Evolutionary conservation across 1,140 invertebrate species (phyloP), one percentile per base, ranked within the genome.

Genomic region (Heliconius himera): DNA sequence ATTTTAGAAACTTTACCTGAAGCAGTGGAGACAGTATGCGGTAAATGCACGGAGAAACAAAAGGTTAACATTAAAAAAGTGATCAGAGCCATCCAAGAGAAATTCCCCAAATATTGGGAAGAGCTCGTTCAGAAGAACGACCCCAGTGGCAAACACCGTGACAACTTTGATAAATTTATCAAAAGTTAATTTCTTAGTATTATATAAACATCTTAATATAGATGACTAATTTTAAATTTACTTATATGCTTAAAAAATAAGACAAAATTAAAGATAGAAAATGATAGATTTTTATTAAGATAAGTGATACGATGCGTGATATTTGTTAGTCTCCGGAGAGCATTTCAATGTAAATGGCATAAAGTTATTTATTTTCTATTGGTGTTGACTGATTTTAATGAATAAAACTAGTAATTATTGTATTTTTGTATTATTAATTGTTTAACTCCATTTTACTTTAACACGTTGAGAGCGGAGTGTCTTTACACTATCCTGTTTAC

Each of bases 1-100:
- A 54, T 95, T 85, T 13, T 90, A 97, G 96, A 93, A 83, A 90
- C 95, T 54, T 87, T 96, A 29, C 96, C 96, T 1, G 96, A 96
- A 82, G 96, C 96, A 1, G 86, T 96, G 54, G 90, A 95, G 78
- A 96, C 95, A 5, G 95, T 95, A n/a, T 96, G 96, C 82, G 88
- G 84, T 0, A 94, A 95, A 83, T 96, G 96, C 85, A 95, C 95
- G 0, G 95, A 96, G 54, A 95, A 95, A 83, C 96, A 96, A 83
- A 95, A 95, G 82, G 88, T 87, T 11, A 96, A 96, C 49, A 96
- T 97, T 16, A 95, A 96, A 76, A 96, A 96, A 87, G 95, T 97
- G 9, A 96, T 96, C 46, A 93, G 86, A 70, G 91, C 91, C 38
- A 90, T 95, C 60, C 93, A 93, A 74, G 83, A 92, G 74, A 95